Base-by-base conservation (phyloP, 2,113 vertebrate genomes). In the Apeltes quadracus region DNA sequence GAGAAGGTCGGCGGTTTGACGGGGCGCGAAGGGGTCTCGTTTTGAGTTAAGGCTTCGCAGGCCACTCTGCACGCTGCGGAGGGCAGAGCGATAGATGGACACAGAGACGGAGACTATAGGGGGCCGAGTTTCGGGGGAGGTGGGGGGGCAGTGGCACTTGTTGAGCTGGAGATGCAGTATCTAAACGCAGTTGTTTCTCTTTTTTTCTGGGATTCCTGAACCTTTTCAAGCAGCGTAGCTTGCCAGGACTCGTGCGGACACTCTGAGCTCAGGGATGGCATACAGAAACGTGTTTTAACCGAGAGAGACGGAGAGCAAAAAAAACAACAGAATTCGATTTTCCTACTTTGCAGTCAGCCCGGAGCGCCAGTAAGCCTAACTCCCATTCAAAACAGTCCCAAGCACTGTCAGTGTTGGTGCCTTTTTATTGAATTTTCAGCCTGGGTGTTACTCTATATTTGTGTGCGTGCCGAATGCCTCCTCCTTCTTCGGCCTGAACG, bases 1-100 rank as follows among this genome's bases (percentile, higher is more conserved):
- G 88, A 85, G 89, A 92, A 93, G 93, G 93, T 93, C 89, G 79
- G 63, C 74, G 77, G 86, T 89, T 92, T 91, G 90, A 92, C 89
- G 64, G 85, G 87, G 79, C 81, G 81, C 86, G 61, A 88, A 87
- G 82, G 86, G 89, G 84, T 87, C 87, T 89, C 75, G 55, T 89
- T n/a, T 84, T 85, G 83, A 88, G 79, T 85, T 88, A 89, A 88
- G 89, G 85, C 82, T 87, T 71, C 8, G 62, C 64, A 79, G 84
- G 82, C 81, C 79, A 73, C 80, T 87, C 78, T 76, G 82, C 71
- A 83, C 79, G 76, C 84, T 50, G 70, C 65, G 2, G 65, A 87
- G 83, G 79, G 75, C 83, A 80, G 71, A 87, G 74, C 87, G 82
- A 88, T 85, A 79, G 88, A 90, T 86, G 80, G 84, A 84, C 56